Conservation (phyloP, 2,113 vertebrate species). For the Picathartes gymnocephalus region DNA sequence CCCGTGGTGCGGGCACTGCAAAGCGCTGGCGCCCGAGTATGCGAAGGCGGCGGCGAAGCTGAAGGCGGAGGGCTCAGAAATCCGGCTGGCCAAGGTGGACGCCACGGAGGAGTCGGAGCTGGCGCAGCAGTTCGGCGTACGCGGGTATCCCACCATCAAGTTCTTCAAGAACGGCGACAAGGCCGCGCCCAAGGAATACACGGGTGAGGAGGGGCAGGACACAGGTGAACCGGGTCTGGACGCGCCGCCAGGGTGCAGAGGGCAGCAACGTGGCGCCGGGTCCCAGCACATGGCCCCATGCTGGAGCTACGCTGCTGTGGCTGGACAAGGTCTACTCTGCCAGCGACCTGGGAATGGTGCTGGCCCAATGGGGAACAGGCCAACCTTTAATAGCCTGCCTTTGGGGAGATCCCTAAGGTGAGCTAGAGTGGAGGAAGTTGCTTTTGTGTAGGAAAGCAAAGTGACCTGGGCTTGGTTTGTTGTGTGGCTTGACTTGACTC, state of each 20-base stretch:
- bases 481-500: accelerated
- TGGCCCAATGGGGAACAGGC: accelerated
- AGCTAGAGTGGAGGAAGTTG: background rate
- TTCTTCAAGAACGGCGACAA: conserved; percentile 94
- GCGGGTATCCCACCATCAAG: conserved; percentile 96
- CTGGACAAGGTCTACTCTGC: background rate
- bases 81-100: conserved; percentile 91
- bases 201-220: conserved; percentile 71
- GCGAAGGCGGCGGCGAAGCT: conserved; percentile 89
- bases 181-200: conserved; percentile 87
- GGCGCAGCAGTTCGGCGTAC: conserved; percentile 89
- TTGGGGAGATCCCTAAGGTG: accelerated
- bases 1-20: conserved; percentile 98
- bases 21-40: conserved; percentile 92
- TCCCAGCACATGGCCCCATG: background rate
- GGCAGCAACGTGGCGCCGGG: background rate
- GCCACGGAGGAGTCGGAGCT: conserved; percentile 94
- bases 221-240: background rate
- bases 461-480: accelerated
- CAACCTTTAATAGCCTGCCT: accelerated
- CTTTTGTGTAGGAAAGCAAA: background rate
- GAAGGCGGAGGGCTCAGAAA: conserved; percentile 82
- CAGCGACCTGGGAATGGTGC: background rate
- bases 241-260: background rate
- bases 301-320: background rate